Evolutionary conservation across 2,888 invertebrate genomes (phyloP).

Genomic region (Aleiodes leptofemur): DNA sequence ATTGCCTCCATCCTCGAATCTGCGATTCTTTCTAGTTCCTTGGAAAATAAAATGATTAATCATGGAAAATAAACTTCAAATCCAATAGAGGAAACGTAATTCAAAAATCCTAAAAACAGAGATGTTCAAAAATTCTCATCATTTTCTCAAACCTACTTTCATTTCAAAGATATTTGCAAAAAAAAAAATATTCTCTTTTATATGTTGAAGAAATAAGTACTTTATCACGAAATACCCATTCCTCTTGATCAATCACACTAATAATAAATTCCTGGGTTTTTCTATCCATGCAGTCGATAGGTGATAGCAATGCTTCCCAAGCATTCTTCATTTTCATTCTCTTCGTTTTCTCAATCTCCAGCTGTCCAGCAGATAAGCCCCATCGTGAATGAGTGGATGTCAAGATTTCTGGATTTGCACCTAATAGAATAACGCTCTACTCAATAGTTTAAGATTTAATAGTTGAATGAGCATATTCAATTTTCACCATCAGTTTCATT

Average conservation of each 20-base stretch:
- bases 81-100: background rate
- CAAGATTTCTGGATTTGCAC: conserved; percentile 80
- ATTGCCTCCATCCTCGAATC: conserved; percentile 83
- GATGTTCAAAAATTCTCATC: too few species aligned
- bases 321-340: conserved; percentile 81
- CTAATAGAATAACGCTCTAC: conserved; percentile 36
- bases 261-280: conserved; percentile 81
- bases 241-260: conserved; percentile 87
- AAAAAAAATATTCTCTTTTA: background rate
- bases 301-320: conserved; percentile 80
- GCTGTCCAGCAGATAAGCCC: conserved; percentile 81
- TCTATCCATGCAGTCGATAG: conserved; percentile 77
- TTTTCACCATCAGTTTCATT: too few species aligned
- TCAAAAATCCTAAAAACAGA: conserved; percentile 29
- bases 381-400: conserved; percentile 81
- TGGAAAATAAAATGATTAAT: conserved; percentile 39
- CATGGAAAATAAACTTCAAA: too few species aligned
- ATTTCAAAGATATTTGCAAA: conserved; percentile 37
- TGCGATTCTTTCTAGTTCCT: conserved; percentile 85
- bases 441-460: too few species aligned
- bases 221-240: conserved; percentile 89
- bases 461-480: too few species aligned
- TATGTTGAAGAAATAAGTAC: conserved; percentile 70
- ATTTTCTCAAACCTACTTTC: too few species aligned
- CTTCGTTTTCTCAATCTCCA: conserved; percentile 82